Evolutionary conservation across 2,888 invertebrate species (phyloP).

Genomic region (Gryllus longicercus): DNA sequence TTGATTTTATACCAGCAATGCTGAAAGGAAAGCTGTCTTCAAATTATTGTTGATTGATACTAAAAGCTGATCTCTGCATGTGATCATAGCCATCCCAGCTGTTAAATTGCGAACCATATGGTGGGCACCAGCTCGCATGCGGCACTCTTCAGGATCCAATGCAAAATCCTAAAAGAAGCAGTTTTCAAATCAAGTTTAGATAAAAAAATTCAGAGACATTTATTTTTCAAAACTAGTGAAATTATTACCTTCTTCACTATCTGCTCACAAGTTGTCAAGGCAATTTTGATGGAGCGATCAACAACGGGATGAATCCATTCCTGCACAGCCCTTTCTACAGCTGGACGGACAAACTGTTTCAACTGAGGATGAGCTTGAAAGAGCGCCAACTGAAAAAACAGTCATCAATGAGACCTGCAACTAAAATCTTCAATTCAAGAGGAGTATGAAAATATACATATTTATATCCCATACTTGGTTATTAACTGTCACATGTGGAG

Average conservation of each 20-base stretch:
- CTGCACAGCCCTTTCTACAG: constrained; percentile 91
- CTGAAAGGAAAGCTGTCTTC: constrained; percentile 74
- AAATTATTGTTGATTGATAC: constrained; percentile 84
- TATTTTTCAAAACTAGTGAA: background rate
- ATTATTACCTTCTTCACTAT: constrained; percentile 73
- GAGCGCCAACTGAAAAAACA: constrained; percentile 53
- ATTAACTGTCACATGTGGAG: constrained; percentile 77
- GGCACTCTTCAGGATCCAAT: constrained; percentile 87
- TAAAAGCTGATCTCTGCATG: constrained; percentile 89
- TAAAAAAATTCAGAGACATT: background rate
- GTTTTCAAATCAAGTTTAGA: background rate
- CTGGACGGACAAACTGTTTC: constrained; percentile 80
- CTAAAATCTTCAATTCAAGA: background rate
- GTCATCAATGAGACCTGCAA: constrained; percentile 24
- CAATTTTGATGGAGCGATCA: constrained; percentile 94
- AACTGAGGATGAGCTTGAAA: constrained; percentile 87
- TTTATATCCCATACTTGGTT: constrained; percentile 55
- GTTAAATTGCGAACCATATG: constrained; percentile 95
- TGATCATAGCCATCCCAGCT: constrained; percentile 98
- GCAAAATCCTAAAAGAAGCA: constrained; percentile 74
- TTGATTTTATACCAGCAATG: constrained; percentile 53
- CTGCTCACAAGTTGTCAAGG: constrained; percentile 93
- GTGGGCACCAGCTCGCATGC: constrained; percentile 90
- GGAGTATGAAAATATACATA: background rate
- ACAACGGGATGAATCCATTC: constrained; percentile 96